phyloP scores from a whole-genome alignment of 2,888 invertebrate species.

The Operophtera brumata region DNA sequence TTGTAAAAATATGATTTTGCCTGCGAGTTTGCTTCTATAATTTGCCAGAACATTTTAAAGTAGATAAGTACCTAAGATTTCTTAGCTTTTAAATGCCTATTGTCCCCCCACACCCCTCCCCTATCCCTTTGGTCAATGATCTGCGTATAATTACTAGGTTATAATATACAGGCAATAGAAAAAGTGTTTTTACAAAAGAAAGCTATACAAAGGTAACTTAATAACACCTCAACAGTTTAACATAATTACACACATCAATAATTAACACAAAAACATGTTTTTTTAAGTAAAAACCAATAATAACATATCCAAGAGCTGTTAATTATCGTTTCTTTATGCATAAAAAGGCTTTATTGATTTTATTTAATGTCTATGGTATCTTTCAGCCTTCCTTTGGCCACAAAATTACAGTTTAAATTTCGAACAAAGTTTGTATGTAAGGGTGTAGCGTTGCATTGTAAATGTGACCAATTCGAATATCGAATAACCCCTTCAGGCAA shows the following conservation, averaged over 20 bases:
- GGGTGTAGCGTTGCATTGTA: conserved; percentile 14
- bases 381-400: conserved; percentile 55
- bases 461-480: conserved; percentile 21
- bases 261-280: conserved; percentile 49
- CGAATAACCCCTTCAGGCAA: conserved; percentile 10
- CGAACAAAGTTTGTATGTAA: conserved; percentile 45
- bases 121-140: background rate
- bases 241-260: conserved; percentile 43
- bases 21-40: no score
- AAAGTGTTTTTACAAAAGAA: background rate
- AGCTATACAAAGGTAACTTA: conserved; percentile 13
- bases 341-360: conserved; percentile 54
- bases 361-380: conserved; percentile 38
- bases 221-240: conserved; percentile 36
- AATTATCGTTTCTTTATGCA: conserved; percentile 55
- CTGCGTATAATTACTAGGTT: background rate
- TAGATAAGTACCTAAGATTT: no score
- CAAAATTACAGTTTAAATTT: conserved; percentile 61
- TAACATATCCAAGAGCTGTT: conserved; percentile 59
- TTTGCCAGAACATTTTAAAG: no score
- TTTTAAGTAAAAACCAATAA: conserved; percentile 52
- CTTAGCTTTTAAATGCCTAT: no score
- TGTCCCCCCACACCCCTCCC: background rate
- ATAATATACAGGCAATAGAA: background rate
- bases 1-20: background rate